Evolutionary conservation across 2,888 invertebrate genomes (phyloP).

Genomic region (Cinara cedri): DNA sequence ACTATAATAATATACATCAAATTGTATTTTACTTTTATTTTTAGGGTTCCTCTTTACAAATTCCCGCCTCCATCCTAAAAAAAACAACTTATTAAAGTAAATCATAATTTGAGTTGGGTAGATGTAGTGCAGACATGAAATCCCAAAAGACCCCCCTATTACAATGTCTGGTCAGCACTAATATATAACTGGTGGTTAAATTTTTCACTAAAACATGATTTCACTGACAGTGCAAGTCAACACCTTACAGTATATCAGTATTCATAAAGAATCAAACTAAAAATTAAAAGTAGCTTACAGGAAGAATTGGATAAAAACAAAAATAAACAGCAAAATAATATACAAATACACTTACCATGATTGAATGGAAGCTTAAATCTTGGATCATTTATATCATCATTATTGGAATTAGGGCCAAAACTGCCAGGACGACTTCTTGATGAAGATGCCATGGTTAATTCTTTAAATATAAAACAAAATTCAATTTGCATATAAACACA

Average conservation of each 20-base stretch:
- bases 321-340: too few species aligned
- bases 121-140: too few species aligned
- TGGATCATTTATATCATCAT: slow-evolving; percentile 32
- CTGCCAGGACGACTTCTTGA: slow-evolving; percentile 8
- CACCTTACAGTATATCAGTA: too few species aligned
- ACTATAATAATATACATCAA: slow-evolving; percentile 84
- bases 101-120: not conserved
- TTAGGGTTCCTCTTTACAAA: slow-evolving; percentile 71
- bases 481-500: not conserved
- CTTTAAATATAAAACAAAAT: slow-evolving; percentile 20
- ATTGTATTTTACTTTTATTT: slow-evolving; percentile 72
- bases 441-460: slow-evolving; percentile 16
- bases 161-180: too few species aligned
- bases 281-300: too few species aligned
- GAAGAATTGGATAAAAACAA: too few species aligned
- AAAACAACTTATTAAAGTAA: not conserved
- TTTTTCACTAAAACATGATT: too few species aligned
- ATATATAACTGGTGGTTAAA: too few species aligned
- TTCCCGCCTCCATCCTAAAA: slow-evolving; percentile 78
- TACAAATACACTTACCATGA: slow-evolving; percentile 33
- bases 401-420: not conserved
- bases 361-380: slow-evolving; percentile 48
- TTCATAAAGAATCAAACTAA: too few species aligned
- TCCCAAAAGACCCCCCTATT: too few species aligned
- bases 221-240: too few species aligned